Conservation (phyloP, 2,113 vertebrate species). For the Heloderma charlesbogerti region DNA sequence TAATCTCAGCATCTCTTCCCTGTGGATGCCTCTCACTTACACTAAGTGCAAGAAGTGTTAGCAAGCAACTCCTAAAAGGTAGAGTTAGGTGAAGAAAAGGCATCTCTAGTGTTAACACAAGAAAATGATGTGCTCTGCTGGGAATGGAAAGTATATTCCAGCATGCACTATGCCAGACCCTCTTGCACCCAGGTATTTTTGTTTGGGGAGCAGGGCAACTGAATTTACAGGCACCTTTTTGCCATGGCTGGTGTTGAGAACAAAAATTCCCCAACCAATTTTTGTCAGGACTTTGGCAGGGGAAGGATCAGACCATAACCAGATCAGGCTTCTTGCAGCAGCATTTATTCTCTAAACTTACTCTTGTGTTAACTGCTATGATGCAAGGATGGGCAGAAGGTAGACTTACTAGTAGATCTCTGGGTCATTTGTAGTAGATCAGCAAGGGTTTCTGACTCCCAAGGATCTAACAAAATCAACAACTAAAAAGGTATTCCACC, state of each 20-base stretch:
- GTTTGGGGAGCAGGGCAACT: background rate
- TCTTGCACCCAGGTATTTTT: background rate
- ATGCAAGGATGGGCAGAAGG: too few species aligned
- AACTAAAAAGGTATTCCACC: too few species aligned
- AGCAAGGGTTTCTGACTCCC: too few species aligned
- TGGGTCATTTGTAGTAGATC: too few species aligned
- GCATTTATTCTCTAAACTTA: background rate
- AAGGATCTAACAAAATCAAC: too few species aligned
- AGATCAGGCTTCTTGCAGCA: background rate
- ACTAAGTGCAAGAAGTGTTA: conserved; percentile 17
- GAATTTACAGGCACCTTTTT: background rate
- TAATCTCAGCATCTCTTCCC: conserved; percentile 5
- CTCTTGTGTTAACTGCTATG: background rate
- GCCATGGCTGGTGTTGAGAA: background rate
- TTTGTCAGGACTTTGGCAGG: background rate
- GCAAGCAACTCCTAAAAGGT: conserved; percentile 21
- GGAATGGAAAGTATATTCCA: background rate
- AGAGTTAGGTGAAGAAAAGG: conserved; percentile 26
- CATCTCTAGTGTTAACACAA: conserved; percentile 1
- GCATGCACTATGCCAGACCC: background rate
- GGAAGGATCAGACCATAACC: background rate
- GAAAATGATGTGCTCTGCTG: background rate
- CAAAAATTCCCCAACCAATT: background rate
- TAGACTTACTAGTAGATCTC: too few species aligned
- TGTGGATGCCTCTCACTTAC: background rate